Conservation (phyloP, 2,797 vertebrate species). For the Stomatorhinus walkeri region DNA sequence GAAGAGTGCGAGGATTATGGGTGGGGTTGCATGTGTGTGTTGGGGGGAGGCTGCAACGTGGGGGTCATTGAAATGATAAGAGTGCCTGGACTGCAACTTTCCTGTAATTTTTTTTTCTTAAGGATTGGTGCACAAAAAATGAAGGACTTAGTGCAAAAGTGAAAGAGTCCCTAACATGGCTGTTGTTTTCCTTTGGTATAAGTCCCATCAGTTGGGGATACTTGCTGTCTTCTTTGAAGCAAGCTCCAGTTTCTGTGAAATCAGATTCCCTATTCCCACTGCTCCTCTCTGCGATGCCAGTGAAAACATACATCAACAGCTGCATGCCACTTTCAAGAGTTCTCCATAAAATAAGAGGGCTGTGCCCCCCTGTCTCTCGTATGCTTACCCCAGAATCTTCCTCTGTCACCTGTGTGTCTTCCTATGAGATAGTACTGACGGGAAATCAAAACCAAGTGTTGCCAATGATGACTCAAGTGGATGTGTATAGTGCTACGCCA, state of each 20-base stretch:
- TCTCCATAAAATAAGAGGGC: conserved; percentile 46
- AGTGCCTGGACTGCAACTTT: neutral
- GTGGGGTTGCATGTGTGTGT: neutral
- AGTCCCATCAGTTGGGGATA: conserved; percentile 64
- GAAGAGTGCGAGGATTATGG: conserved; percentile 37
- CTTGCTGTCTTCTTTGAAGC: conserved; percentile 67
- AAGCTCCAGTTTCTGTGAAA: conserved; percentile 70
- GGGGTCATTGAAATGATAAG: conserved; percentile 15
- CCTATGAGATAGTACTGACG: neutral
- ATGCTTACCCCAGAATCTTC: conserved; percentile 18
- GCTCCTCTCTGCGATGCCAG: conserved; percentile 60
- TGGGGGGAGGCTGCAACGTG: conserved; percentile 18
- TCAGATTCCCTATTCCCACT: conserved; percentile 65
- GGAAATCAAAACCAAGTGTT: neutral
- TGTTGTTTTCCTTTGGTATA: conserved; percentile 68
- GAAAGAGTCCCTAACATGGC: conserved; percentile 55
- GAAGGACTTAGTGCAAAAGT: conserved; percentile 36
- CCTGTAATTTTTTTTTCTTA: conserved; percentile 37
- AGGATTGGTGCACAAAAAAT: conserved; percentile 43
- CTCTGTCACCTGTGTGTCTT: neutral
- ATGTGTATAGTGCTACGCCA: neutral
- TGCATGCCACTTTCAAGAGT: conserved; percentile 52
- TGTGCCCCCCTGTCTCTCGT: conserved; percentile 46
- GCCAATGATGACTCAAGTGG: neutral
- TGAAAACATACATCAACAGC: conserved; percentile 59